Percentiles rank a stretch among this genome's conserved stretches.
phyloP scores from a whole-genome alignment of 2,888 invertebrate genomes.

The Apocheima hispidaria region DNA sequence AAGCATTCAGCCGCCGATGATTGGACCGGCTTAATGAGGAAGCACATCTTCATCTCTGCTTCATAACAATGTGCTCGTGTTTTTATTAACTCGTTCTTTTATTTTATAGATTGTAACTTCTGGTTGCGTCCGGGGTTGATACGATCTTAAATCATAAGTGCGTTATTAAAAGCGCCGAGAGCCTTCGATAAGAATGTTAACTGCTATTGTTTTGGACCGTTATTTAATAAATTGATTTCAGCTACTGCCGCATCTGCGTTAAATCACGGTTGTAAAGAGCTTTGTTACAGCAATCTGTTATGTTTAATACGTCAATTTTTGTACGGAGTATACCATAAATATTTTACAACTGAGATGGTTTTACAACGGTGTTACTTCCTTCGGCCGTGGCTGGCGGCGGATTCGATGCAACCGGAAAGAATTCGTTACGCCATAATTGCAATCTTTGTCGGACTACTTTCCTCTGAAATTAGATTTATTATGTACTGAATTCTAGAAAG shows the following conservation, averaged over 20 bases:
- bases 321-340: slow-evolving; percentile 62
- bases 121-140: slow-evolving; percentile 54
- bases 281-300: slow-evolving; percentile 65
- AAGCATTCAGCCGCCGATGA: slow-evolving; percentile 70
- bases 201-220: slow-evolving; percentile 39
- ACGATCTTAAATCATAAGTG: slow-evolving; percentile 45
- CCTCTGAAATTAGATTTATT: slow-evolving; percentile 31
- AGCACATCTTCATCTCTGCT: slow-evolving; percentile 74
- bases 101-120: slow-evolving; percentile 59
- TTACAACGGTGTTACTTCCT: slow-evolving; percentile 69
- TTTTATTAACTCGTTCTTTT: slow-evolving; percentile 46
- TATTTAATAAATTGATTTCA: slow-evolving; percentile 35
- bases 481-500: slow-evolving; percentile 1
- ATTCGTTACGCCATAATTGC: slow-evolving; percentile 61
- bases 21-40: slow-evolving; percentile 79
- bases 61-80: slow-evolving; percentile 52
- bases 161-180: slow-evolving; percentile 28
- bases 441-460: slow-evolving; percentile 32
- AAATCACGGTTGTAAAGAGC: slow-evolving; percentile 58
- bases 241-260: slow-evolving; percentile 40
- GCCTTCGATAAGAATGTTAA: slow-evolving; percentile 38
- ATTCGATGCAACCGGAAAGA: slow-evolving; percentile 66
- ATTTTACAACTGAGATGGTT: slow-evolving; percentile 67
- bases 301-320: slow-evolving; percentile 61
- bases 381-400: slow-evolving; percentile 47